These are phyloP conservation scores for Lordiphosa andalusiaca DNA, from an alignment of 2,888 invertebrate species.

Conservation along the genomic window DNA sequence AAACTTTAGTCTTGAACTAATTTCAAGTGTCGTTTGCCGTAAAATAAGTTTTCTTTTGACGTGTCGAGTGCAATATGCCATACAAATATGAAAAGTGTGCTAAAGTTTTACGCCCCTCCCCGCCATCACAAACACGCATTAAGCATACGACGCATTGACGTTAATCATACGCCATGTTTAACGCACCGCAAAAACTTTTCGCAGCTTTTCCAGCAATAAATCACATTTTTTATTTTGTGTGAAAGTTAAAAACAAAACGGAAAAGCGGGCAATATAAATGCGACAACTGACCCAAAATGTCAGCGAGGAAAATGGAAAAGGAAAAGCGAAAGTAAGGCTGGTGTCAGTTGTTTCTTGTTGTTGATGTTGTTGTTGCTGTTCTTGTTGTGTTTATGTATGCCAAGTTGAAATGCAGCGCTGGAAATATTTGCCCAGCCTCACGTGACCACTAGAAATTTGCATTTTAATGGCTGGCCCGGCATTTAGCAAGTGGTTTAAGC, in stretches of 20 bases:
- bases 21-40: conserved; percentile 13
- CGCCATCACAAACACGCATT: conserved; percentile 28
- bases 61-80: conserved; percentile 11
- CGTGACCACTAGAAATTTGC: conserved; percentile 71
- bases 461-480: conserved; percentile 62
- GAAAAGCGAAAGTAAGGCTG: conserved; percentile 35
- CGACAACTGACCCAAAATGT: conserved; percentile 70
- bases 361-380: conserved; percentile 10
- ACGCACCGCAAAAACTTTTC: conserved; percentile 40
- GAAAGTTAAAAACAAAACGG: conserved; percentile 27
- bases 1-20: conserved; percentile 5
- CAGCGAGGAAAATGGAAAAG: conserved; percentile 28
- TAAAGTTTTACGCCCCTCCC: conserved; percentile 1
- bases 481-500: conserved; percentile 39
- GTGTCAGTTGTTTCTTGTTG: conserved; percentile 26
- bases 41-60: conserved; percentile 8
- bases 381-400: conserved; percentile 25
- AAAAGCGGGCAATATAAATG: conserved; percentile 52
- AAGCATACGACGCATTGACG: conserved; percentile 63
- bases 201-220: conserved; percentile 51
- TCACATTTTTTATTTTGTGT: conserved; percentile 57
- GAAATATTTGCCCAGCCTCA: conserved; percentile 46
- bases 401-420: conserved; percentile 41
- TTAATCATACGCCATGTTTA: conserved; percentile 71
- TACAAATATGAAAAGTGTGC: conserved; percentile 1